Conservation (phyloP, 2,797 vertebrate species). For the Lagodon rhomboides region DNA sequence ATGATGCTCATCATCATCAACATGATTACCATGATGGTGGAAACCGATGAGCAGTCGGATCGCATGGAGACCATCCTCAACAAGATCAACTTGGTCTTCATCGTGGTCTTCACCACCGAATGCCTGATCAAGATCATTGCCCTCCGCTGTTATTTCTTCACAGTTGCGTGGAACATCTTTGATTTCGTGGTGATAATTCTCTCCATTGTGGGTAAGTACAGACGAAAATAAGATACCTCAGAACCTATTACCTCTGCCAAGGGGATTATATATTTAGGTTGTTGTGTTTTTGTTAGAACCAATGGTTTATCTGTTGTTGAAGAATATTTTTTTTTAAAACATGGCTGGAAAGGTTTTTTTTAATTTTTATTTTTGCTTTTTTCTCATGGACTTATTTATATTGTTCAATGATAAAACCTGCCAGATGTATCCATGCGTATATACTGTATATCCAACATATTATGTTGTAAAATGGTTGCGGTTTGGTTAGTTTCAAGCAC, state of each 20-base stretch:
- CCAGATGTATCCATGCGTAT: too few species aligned
- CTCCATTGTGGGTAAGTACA: slow-evolving; percentile 94
- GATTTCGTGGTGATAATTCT: slow-evolving; percentile 99
- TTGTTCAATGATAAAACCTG: too few species aligned
- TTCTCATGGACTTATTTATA: too few species aligned
- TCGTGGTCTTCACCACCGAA: slow-evolving; percentile 95
- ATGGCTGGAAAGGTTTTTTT: too few species aligned
- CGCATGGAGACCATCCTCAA: slow-evolving; percentile 92
- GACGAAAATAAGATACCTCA: background rate
- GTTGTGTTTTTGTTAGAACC: background rate
- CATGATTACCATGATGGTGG: slow-evolving; percentile 99
- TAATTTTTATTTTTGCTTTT: too few species aligned
- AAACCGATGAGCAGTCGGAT: slow-evolving; percentile 95
- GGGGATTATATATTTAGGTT: background rate
- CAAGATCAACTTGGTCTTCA: slow-evolving; percentile 96
- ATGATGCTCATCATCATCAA: slow-evolving; percentile 99
- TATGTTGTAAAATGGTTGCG: too few species aligned
- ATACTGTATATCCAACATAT: too few species aligned
- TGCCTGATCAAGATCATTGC: slow-evolving; percentile 95
- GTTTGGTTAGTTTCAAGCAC: too few species aligned
- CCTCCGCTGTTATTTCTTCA: slow-evolving; percentile 97
- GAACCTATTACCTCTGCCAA: background rate
- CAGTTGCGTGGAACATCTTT: slow-evolving; percentile 98
- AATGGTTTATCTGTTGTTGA: slow-evolving; percentile 1
- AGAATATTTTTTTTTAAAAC: background rate